Base-by-base conservation (phyloP, 2,888 invertebrate genomes). In the Acrobasis consociella region DNA sequence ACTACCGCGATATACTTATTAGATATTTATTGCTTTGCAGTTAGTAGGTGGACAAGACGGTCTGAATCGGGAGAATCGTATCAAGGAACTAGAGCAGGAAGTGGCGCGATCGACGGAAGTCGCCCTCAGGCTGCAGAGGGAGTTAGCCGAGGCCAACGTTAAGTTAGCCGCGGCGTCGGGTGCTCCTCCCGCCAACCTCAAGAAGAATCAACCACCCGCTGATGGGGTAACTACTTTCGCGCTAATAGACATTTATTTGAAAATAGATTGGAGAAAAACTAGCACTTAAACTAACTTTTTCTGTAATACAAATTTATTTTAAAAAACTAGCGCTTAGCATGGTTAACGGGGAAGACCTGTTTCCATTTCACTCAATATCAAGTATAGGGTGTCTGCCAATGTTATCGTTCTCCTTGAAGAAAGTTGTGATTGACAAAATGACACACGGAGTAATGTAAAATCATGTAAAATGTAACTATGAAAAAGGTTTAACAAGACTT, bases 61-160 rank as follows among this genome's bases (percentile, higher is more conserved):
- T 17, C 81, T 94, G 64, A 94, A 94, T 65, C 93, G 95, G 65
- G 92, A 94, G 63, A 94, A 94, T 65, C 95, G 94, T 74, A 95
- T 97, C 64, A 96, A 96, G 73, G 95, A 96, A 73, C 85, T 99
- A 64, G 98, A 99, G 80, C 96, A 97, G 73, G 98, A 99, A 77
- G 89, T 99, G 61, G 93, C 95, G 63, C 94, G 97, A 63, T 95
- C 97, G 0, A 97, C 95, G 73, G 97, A 97, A 76, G 95, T 95
- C 17, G 93, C 95, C 0, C 81, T 94, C 55, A 91, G 95, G 66
- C 81, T 97, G 63, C 96, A 97, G 76, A 94, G 94, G 65, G 96
- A 96, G 68, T 85, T 96, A 59, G 95, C 96, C 39, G 94, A 95
- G 37, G 93, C 95, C 1, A 95, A 94, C 72, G 86, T 91, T 37